phyloP scores from a whole-genome alignment of 2,888 invertebrate genomes.

The Tiliacea aurago region DNA sequence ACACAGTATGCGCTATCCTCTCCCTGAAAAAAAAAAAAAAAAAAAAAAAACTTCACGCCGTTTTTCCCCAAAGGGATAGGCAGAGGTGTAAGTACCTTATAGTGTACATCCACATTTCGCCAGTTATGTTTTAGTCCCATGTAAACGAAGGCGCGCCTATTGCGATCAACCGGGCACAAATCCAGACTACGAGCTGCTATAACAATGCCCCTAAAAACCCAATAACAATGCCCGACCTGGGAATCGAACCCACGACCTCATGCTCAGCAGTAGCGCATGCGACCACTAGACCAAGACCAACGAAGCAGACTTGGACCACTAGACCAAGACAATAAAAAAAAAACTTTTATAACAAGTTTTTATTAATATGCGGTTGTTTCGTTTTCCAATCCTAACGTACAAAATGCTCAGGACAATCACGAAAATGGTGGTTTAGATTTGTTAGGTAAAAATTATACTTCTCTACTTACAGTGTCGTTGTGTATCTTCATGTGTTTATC shows the following conservation, averaged over 20 bases:
- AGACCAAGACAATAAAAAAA: too few species aligned
- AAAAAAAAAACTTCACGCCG: too few species aligned
- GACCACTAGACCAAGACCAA: too few species aligned
- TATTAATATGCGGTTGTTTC: background rate
- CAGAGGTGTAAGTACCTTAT: background rate
- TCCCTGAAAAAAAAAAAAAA: background rate
- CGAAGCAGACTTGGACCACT: background rate
- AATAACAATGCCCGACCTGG: background rate
- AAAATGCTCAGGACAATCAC: background rate
- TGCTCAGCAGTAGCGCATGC: too few species aligned
- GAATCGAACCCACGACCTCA: background rate
- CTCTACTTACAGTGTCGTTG: slow-evolving; percentile 22
- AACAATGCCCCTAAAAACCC: background rate
- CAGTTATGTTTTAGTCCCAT: background rate
- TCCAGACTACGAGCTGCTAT: background rate
- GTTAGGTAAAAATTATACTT: background rate
- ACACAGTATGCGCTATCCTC: slow-evolving; percentile 20
- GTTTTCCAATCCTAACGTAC: background rate
- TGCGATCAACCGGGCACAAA: background rate
- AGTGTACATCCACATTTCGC: background rate
- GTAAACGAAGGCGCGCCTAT: background rate
- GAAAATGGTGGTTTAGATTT: background rate
- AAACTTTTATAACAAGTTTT: too few species aligned
- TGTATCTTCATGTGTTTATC: slow-evolving; percentile 25
- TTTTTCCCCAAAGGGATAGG: background rate